These are phyloP conservation scores for Volucella inanis DNA, from an alignment of 2,888 invertebrate species.

Conservation along the genomic window DNA sequence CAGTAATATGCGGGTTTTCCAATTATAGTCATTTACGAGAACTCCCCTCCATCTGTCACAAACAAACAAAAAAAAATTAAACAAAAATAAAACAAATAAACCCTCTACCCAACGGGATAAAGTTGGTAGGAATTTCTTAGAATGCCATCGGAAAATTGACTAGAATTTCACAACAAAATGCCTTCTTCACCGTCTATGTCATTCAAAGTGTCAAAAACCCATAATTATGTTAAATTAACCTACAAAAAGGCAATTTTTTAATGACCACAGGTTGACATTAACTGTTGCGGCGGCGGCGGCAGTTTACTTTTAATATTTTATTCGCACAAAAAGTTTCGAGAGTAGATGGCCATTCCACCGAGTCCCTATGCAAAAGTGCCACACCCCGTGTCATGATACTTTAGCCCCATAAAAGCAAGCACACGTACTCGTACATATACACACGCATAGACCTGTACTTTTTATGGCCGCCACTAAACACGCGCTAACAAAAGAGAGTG, in stretches of 20 bases:
- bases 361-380: too few species aligned
- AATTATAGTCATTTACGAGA: constrained; percentile 12
- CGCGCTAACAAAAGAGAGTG: constrained; percentile 43
- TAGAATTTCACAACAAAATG: too few species aligned
- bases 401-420: too few species aligned
- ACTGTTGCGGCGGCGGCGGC: constrained; percentile 28
- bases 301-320: constrained; percentile 26
- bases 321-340: constrained; percentile 18
- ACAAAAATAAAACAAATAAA: too few species aligned
- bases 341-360: too few species aligned
- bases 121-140: too few species aligned
- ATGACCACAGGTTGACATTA: constrained; percentile 33
- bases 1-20: constrained; percentile 4
- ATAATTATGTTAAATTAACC: constrained; percentile 50
- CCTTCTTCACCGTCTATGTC: too few species aligned
- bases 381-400: too few species aligned
- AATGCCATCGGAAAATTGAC: too few species aligned
- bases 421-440: constrained; percentile 22
- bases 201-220: constrained; percentile 1
- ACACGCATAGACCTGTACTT: constrained; percentile 6
- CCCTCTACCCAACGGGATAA: too few species aligned
- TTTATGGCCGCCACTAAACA: constrained; percentile 36
- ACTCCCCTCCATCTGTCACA: not conserved
- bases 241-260: constrained; percentile 29
- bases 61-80: not conserved